Conservation (phyloP, 1,140 invertebrate genomes). For the Ephestia elutella region DNA sequence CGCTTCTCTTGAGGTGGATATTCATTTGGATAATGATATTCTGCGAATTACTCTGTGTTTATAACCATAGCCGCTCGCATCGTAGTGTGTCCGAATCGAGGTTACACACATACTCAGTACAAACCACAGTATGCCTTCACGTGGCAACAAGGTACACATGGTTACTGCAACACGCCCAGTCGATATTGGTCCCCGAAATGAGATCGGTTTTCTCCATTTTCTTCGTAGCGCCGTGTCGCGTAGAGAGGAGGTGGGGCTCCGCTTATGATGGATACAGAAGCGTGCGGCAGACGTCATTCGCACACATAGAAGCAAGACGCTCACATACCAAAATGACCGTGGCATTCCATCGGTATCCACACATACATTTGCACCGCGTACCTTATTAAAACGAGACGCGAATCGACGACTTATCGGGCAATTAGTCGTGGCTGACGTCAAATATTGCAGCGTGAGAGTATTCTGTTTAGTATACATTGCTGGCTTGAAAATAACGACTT, state of each 20-base stretch:
- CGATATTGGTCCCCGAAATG: slow-evolving; percentile 31
- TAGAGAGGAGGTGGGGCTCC: slow-evolving; percentile 38
- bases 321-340: slow-evolving; percentile 51
- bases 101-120: slow-evolving; percentile 56
- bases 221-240: not conserved
- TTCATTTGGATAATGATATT: slow-evolving; percentile 70
- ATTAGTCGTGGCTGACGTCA: slow-evolving; percentile 67
- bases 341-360: slow-evolving; percentile 67
- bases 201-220: slow-evolving; percentile 30
- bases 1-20: slow-evolving; percentile 36
- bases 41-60: slow-evolving; percentile 66
- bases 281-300: slow-evolving; percentile 67
- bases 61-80: slow-evolving; percentile 58
- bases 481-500: slow-evolving; percentile 13
- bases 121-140: slow-evolving; percentile 47
- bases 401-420: slow-evolving; percentile 73
- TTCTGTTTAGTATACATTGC: slow-evolving; percentile 57
- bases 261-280: slow-evolving; percentile 32
- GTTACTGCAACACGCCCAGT: slow-evolving; percentile 43
- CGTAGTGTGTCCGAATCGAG: slow-evolving; percentile 66
- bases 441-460: slow-evolving; percentile 44
- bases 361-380: slow-evolving; percentile 62
- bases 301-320: slow-evolving; percentile 45
- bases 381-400: slow-evolving; percentile 73
- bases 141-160: slow-evolving; percentile 66